Conservation (phyloP, 2,797 vertebrate genomes). For the Anomalospiza imberbis region DNA sequence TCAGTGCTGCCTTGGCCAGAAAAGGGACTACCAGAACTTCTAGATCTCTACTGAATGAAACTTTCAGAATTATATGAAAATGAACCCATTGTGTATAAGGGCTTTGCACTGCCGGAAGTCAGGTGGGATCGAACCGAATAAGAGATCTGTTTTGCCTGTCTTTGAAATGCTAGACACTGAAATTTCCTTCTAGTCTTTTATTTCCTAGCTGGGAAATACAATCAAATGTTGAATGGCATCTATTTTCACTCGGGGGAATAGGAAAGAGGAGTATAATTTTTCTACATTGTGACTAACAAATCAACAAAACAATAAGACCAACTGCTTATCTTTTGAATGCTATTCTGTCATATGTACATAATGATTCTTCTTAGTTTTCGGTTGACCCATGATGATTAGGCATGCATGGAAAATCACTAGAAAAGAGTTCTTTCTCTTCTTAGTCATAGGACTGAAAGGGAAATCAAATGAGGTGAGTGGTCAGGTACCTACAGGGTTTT, state of each 20-base stretch:
- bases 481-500: neutral
- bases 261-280: neutral
- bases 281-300: neutral
- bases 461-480: neutral
- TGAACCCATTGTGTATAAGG: neutral
- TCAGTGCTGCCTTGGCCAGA: neutral
- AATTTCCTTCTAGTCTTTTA: neutral
- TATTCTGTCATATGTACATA: neutral
- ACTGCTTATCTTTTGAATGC: neutral
- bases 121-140: neutral
- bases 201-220: neutral
- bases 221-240: neutral
- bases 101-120: neutral
- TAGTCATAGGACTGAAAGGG: neutral
- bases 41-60: neutral
- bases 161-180: neutral
- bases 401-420: neutral
- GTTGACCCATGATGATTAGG: neutral
- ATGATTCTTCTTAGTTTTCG: neutral
- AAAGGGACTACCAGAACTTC: neutral
- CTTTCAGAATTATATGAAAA: neutral
- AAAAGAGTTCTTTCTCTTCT: neutral
- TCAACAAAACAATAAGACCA: neutral
- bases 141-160: neutral
- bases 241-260: neutral